Conservation (phyloP, 2,113 vertebrate genomes). For the Phaethornis superciliosus region DNA sequence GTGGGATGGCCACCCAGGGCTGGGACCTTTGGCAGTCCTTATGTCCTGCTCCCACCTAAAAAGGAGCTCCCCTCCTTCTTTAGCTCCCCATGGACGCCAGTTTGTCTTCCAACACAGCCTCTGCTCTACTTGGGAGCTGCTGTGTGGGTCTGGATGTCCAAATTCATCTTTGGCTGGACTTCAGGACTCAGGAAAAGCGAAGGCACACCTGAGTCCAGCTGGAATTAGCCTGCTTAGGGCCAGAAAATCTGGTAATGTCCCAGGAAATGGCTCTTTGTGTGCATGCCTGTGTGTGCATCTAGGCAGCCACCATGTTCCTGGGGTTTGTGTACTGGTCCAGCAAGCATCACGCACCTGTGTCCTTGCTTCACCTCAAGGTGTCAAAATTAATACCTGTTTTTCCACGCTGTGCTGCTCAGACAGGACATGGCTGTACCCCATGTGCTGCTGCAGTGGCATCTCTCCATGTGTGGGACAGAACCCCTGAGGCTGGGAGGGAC, state of each 20-base stretch:
- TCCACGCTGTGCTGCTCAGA: fast-evolving
- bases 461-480: background rate
- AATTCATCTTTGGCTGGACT: background rate
- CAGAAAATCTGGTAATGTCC: background rate
- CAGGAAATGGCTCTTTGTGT: background rate
- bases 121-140: background rate
- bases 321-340: background rate
- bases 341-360: background rate
- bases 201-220: background rate
- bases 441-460: background rate
- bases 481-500: background rate
- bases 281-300: fast-evolving
- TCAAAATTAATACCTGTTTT: background rate
- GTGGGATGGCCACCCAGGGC: background rate
- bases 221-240: background rate
- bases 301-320: background rate
- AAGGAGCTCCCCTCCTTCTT: background rate
- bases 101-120: background rate
- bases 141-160: background rate
- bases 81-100: background rate
- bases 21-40: background rate
- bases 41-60: background rate
- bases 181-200: background rate
- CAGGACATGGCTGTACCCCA: background rate
- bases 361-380: background rate